Evolutionary conservation across 2,888 invertebrate genomes (phyloP).

Genomic region (Drosophila recens): DNA sequence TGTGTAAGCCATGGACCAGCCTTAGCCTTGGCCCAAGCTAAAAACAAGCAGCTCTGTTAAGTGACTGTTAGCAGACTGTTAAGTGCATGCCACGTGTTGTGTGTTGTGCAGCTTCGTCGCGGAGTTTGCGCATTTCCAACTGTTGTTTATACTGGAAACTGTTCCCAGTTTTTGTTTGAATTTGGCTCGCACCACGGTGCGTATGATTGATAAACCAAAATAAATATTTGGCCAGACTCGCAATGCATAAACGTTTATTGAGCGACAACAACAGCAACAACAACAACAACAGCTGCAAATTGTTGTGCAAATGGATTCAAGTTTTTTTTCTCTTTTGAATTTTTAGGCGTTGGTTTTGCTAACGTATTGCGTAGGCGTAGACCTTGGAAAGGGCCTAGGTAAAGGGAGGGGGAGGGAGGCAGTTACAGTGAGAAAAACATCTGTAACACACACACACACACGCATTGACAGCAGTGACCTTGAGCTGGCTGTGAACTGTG

Average conservation of each 20-base stretch:
- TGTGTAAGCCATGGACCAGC: constrained; percentile 63
- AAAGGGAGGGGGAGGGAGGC: background rate
- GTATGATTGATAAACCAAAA: constrained; percentile 81
- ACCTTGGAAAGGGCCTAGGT: background rate
- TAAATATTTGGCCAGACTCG: constrained; percentile 78
- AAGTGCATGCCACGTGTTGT: constrained; percentile 53
- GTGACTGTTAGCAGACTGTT: constrained; percentile 44
- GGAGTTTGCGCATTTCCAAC: constrained; percentile 62
- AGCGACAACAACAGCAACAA: constrained; percentile 39
- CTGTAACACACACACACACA: constrained; percentile 35
- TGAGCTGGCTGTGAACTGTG: constrained; percentile 61
- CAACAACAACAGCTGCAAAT: constrained; percentile 17
- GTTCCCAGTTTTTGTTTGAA: constrained; percentile 61
- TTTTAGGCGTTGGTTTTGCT: constrained; percentile 39
- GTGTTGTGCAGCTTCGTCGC: constrained; percentile 40
- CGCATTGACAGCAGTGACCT: constrained; percentile 70
- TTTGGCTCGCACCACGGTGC: constrained; percentile 52
- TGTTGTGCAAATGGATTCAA: constrained; percentile 42
- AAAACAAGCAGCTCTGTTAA: constrained; percentile 40
- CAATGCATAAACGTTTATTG: constrained; percentile 62
- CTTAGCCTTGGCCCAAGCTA: constrained; percentile 72
- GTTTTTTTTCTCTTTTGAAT: constrained; percentile 5
- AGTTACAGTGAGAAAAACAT: constrained; percentile 9
- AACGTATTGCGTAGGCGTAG: constrained; percentile 23
- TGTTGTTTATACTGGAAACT: constrained; percentile 15